Conservation (phyloP, 2,113 vertebrate species). For the Mus pahari region DNA sequence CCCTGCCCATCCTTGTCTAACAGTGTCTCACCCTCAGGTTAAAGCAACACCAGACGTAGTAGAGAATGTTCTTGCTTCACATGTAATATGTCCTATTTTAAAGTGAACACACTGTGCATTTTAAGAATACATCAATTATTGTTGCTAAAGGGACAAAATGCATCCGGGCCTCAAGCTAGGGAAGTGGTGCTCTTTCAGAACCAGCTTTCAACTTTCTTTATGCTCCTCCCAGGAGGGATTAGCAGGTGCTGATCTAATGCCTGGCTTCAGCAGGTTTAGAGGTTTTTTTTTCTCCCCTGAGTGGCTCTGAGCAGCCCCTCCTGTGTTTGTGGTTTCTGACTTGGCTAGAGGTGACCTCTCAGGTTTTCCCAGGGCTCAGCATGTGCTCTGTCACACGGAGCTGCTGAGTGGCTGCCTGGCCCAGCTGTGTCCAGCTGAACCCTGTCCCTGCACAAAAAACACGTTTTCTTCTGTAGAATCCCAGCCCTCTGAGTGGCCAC, state of each 20-base stretch:
- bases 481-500: not conserved
- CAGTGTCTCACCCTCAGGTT: not conserved
- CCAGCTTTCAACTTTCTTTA: not conserved
- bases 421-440: conserved; percentile 60
- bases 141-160: not conserved
- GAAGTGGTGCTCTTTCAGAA: not conserved
- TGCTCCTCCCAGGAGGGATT: not conserved
- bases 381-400: not conserved
- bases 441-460: not conserved
- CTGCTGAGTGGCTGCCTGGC: conserved; percentile 30
- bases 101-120: not conserved
- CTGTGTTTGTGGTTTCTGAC: conserved; percentile 44
- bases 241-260: not conserved
- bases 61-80: not conserved
- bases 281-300: not conserved
- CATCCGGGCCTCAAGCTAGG: not conserved
- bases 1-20: not conserved
- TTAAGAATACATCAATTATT: not conserved
- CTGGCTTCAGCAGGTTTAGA: not conserved
- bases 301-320: not conserved
- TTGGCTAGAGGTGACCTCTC: conserved; percentile 55
- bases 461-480: conserved; percentile 54
- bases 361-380: conserved; percentile 15
- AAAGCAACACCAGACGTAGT: not conserved
- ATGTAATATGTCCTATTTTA: not conserved